These are phyloP conservation scores for Sorex araneus DNA, from an alignment of 2,113 vertebrate species.

Conservation along the genomic window DNA sequence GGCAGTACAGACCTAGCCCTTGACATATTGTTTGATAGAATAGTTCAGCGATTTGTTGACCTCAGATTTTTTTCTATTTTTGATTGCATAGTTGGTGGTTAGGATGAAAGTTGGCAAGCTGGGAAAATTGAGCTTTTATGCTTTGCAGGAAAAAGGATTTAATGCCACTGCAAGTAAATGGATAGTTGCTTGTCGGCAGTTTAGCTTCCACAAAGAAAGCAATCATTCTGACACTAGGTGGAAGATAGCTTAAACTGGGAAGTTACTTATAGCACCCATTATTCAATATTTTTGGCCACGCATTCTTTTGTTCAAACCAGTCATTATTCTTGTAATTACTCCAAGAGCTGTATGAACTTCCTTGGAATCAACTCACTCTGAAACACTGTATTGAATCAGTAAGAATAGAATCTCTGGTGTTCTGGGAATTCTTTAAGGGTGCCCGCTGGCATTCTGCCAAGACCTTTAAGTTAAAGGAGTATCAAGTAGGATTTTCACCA, in stretches of 20 bases:
- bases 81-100: slow-evolving; percentile 62
- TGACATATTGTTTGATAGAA: slow-evolving; percentile 63
- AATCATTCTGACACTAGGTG: slow-evolving; percentile 65
- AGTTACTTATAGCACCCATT: slow-evolving; percentile 64
- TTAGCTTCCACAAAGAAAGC: slow-evolving; percentile 65
- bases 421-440: not conserved
- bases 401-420: not conserved
- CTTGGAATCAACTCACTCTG: not conserved
- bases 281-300: slow-evolving; percentile 64
- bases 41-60: slow-evolving; percentile 60
- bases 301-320: slow-evolving; percentile 68
- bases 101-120: slow-evolving; percentile 70
- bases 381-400: not conserved
- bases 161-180: slow-evolving; percentile 37
- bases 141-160: slow-evolving; percentile 57
- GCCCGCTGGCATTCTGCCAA: not conserved
- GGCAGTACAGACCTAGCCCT: slow-evolving; percentile 51
- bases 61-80: slow-evolving; percentile 49
- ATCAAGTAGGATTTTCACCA: not conserved
- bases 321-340: slow-evolving; percentile 66
- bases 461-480: not conserved
- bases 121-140: slow-evolving; percentile 70
- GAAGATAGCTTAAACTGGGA: slow-evolving; percentile 56
- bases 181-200: slow-evolving; percentile 51
- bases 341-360: slow-evolving; percentile 34